Base-by-base conservation (phyloP, 2,888 invertebrate genomes). In the Tipula lateralis region DNA sequence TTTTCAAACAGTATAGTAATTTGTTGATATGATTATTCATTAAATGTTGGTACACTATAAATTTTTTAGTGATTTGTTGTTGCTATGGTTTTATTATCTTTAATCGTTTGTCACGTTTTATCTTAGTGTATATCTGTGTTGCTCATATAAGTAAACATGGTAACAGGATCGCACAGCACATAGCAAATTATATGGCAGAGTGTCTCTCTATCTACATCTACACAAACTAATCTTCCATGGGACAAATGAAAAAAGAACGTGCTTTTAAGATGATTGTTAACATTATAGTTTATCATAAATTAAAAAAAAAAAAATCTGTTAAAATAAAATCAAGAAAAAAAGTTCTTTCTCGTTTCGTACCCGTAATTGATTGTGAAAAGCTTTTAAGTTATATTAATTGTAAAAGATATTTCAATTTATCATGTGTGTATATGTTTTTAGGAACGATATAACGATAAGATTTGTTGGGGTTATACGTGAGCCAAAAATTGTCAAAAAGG, bases 1-100 rank as follows among this genome's bases (percentile, higher is more conserved):
- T 66, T n/a, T 66, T 66, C 0, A 66, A 24, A 66, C 12, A 9
- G 66, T 24, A n/a, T n/a, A 24, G 24, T 66, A 66, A 66, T 66
- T 24, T 66, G 66, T 66, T 66, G 66, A 66, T 66, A 66, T 66
- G 66, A 66, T 66, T 66, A 66, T 66, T 66, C 66, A 66, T 66
- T 66, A 66, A 66, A 66, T 24, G 66, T 9, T 66, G n/a, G 44
- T 44, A 44, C 44, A 44, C 44, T 44, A 16, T 44, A n/a, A 1
- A 1, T 36, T 36, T 36, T 36, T 36, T 36, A 36, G 12, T 12
- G 1, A 44, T 16, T 44, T n/a, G n/a, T n/a, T 44, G 44, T 44
- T 44, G 44, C 44, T 44, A 9, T 4, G 7, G 24, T 66, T 66
- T 19, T 66, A 19, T 12, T 66, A 66, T 66, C 66, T 24, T 66